Conservation (phyloP, 1,140 invertebrate species). For the Antheraea mylitta region DNA sequence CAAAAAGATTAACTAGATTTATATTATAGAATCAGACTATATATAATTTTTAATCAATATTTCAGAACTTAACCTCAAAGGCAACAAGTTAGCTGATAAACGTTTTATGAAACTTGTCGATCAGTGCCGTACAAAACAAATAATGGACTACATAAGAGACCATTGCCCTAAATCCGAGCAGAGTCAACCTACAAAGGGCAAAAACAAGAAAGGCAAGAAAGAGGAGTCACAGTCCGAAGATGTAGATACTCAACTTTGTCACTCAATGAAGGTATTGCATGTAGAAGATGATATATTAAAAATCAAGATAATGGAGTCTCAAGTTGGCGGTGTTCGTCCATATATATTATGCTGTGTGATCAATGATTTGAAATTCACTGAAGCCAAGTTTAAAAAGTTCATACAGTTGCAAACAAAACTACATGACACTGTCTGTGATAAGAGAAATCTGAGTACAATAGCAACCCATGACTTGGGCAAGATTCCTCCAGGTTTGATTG, state of each 20-base stretch:
- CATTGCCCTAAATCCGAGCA: conserved; percentile 78
- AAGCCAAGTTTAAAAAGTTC: conserved; percentile 86
- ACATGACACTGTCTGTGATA: conserved; percentile 89
- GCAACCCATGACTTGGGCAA: conserved; percentile 89
- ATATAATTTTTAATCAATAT: conserved; percentile 14
- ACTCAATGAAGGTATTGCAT: conserved; percentile 78
- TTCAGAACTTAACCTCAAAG: conserved; percentile 83
- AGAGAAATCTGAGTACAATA: conserved; percentile 87
- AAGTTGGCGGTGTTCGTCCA: conserved; percentile 82
- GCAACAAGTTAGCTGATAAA: conserved; percentile 86
- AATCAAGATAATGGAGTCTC: conserved; percentile 78
- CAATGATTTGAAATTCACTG: conserved; percentile 82
- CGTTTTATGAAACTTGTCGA: conserved; percentile 86
- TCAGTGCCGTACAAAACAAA: conserved; percentile 84
- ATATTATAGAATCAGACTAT: too few relatives aligned
- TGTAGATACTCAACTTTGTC: conserved; percentile 44
- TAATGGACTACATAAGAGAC: conserved; percentile 83
- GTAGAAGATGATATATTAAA: conserved; percentile 77
- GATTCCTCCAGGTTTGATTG: conserved; percentile 75
- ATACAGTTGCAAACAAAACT: conserved; percentile 90
- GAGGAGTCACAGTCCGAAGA: conserved; percentile 55
- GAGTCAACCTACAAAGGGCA: conserved; percentile 62
- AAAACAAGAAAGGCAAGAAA: conserved; percentile 75
- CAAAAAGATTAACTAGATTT: too few relatives aligned
- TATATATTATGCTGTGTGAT: conserved; percentile 88